Percentiles rank a stretch among this genome's conserved stretches.
These are phyloP conservation scores for Temnothorax nylanderi DNA, from an alignment of 1,140 invertebrate genomes.

Conservation along the genomic window DNA sequence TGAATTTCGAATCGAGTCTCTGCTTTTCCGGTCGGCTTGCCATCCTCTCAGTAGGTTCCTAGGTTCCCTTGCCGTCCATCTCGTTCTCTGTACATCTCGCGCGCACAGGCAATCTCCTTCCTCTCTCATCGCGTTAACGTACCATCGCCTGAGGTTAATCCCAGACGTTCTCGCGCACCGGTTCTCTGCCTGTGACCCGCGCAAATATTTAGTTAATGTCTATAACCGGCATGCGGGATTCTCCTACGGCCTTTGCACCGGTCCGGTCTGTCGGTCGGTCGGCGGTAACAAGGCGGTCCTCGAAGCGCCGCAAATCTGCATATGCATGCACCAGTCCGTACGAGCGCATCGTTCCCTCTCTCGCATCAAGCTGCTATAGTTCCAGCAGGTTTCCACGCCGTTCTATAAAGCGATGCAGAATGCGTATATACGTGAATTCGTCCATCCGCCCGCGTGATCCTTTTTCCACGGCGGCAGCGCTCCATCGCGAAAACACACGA, in stretches of 20 bases:
- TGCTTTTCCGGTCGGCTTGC: conserved; percentile 42
- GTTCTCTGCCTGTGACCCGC: conserved; percentile 29
- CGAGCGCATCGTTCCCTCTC: conserved; percentile 9
- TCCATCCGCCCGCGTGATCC: neutral
- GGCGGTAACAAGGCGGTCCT: conserved; percentile 55
- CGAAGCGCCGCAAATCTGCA: conserved; percentile 68
- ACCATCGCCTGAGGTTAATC: conserved; percentile 53
- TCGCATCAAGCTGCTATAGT: neutral
- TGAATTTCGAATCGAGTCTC: conserved; percentile 34
- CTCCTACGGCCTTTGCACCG: conserved; percentile 35
- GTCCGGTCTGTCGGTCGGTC: conserved; percentile 24
- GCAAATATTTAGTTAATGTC: conserved; percentile 70
- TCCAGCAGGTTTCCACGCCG: neutral
- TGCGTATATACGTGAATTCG: conserved; percentile 20
- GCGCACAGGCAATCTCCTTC: conserved; percentile 33
- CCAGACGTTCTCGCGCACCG: conserved; percentile 44
- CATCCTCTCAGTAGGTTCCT: conserved; percentile 16
- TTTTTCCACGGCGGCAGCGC: conserved; percentile 15
- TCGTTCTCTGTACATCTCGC: conserved; percentile 2
- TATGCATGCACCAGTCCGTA: conserved; percentile 67
- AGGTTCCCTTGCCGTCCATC: conserved; percentile 17
- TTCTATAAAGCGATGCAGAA: conserved; percentile 9
- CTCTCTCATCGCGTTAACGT: conserved; percentile 41
- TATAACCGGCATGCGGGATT: conserved; percentile 35
- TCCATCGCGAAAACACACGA: neutral